Evolutionary conservation across 2,113 vertebrate species (phyloP).

Genomic region (Chitala chitala): DNA sequence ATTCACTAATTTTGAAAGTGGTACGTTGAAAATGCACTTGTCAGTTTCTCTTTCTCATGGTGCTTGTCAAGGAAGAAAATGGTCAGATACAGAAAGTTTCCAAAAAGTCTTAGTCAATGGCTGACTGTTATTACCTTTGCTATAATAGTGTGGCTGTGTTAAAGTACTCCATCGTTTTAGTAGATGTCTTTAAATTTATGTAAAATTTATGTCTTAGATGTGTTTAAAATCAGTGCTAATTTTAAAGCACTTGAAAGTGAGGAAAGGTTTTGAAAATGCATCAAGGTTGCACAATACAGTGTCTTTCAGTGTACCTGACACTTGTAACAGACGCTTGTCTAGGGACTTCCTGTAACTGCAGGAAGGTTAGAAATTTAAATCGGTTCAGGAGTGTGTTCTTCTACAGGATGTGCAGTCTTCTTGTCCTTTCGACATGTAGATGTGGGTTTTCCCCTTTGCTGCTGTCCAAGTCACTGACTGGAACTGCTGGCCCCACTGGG

Average conservation of each 20-base stretch:
- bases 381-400: not conserved
- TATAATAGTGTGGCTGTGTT: not conserved
- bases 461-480: not conserved
- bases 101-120: not conserved
- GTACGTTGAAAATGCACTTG: not conserved
- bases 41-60: not conserved
- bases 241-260: too few relatives aligned
- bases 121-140: not conserved
- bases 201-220: too few relatives aligned
- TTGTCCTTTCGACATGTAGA: not conserved
- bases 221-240: too few relatives aligned
- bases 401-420: not conserved
- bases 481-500: not conserved
- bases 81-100: not conserved
- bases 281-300: too few relatives aligned
- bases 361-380: not conserved
- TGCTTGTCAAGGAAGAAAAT: not conserved
- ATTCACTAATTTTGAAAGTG: slow-evolving; percentile 16
- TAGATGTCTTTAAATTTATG: slow-evolving; percentile 1
- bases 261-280: too few relatives aligned
- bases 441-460: not conserved
- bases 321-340: not conserved
- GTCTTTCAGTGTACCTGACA: not conserved
- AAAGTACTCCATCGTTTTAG: slow-evolving; percentile 8
- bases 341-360: not conserved